Evolutionary conservation across 2,888 invertebrate species (phyloP), one percentile per base, ranked within the genome.

Genomic region (Troides aeacus): DNA sequence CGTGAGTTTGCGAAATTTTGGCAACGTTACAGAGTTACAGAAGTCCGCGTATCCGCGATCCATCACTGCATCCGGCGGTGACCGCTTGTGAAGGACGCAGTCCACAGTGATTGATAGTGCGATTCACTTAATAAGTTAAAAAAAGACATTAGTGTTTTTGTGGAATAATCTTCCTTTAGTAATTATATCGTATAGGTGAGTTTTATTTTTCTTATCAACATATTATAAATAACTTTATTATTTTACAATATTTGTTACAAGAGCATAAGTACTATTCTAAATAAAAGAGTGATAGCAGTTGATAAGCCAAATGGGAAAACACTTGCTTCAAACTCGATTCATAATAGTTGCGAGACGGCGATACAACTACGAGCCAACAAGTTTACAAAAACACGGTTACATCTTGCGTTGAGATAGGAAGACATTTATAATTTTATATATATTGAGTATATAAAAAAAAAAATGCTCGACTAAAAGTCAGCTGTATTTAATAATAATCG

Each of bases 1-100:
- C 76, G 79, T 80, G 81, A 84, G 84, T 85, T 81, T 75, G 86
- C 84, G 87, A 90, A 89, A 86, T 88, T 89, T 91, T 90, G 90
- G 90, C 90, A 89, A 81, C 79, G 71, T 74, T 73, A 75, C 79
- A 77, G 76, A 75, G 76, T 77, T 71, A 75, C 62, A 72, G 70
- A 75, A 77, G 74, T 75, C 80, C 76, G 74, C 75, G 75, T 78
- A 76, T 74, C 78, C 76, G 80, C 83, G 80, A 84, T 83, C 81
- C 79, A 77, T 73, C 75, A 23, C 17, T 81, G 82, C 83, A 82
- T 83, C 80, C 81, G 78, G 84, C 81, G 84, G 84, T 84, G 84
- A 80, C 81, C 82, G 78, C 79, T 79, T 78, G 84, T 77, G 77
- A 81, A 84, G 80, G 79, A 85, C 82, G 77, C 78, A 77, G 76